phyloP scores from a whole-genome alignment of 2,888 invertebrate genomes.

The Sinhomidia bicolor region DNA sequence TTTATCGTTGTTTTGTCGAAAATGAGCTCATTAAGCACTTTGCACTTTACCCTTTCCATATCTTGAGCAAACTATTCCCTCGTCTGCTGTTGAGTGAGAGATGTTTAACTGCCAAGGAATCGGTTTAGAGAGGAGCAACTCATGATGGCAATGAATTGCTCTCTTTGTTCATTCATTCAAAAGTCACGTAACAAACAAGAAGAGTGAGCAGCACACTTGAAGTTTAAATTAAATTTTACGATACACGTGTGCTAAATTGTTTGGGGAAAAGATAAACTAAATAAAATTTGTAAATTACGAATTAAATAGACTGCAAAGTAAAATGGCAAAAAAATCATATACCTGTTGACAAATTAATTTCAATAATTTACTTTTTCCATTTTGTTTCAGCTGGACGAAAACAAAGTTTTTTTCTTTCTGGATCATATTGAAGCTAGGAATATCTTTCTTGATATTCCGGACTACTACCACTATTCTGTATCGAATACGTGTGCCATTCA shows the following conservation, averaged over 20 bases:
- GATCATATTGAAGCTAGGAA: no score
- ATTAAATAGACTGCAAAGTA: no score
- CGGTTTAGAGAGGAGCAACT: no score
- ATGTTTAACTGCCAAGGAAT: neutral
- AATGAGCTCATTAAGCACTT: constrained; percentile 23
- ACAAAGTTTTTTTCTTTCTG: no score
- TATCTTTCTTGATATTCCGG: no score
- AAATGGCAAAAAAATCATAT: neutral
- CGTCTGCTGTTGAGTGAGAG: neutral
- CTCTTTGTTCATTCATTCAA: neutral
- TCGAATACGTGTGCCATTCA: no score
- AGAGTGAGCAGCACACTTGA: neutral
- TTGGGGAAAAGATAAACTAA: neutral
- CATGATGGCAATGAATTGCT: neutral
- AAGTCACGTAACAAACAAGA: neutral
- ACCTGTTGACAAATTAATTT: neutral
- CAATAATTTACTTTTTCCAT: neutral
- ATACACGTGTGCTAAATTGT: neutral
- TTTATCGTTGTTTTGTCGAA: neutral
- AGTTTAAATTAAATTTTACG: neutral
- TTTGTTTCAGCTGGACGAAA: neutral
- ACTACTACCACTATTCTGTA: no score
- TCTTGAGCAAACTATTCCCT: neutral
- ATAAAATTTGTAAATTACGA: neutral
- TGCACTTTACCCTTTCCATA: neutral